Evolutionary conservation across 2,113 vertebrate genomes (phyloP).

Genomic region (Tilapia sparmanii): DNA sequence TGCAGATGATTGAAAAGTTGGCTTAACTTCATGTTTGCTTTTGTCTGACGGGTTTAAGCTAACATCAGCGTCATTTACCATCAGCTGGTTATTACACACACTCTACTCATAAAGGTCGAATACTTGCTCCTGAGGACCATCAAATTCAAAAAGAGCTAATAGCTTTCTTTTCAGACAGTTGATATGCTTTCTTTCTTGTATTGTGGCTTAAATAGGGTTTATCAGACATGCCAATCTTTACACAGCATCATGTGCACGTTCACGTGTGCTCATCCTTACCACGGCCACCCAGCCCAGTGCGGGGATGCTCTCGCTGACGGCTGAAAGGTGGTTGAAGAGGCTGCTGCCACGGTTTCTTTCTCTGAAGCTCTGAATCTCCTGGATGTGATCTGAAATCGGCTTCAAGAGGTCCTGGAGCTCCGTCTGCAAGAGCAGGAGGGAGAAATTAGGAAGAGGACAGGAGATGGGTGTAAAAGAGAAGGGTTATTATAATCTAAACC

Average conservation of each 20-base stretch:
- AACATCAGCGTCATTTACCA: not conserved
- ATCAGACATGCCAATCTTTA: not conserved
- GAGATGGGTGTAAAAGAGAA: not conserved
- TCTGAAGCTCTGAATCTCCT: conserved; percentile 90
- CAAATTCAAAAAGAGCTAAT: not conserved
- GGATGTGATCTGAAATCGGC: conserved; percentile 93
- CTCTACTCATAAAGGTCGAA: not conserved
- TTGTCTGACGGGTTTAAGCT: not conserved
- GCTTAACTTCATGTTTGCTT: not conserved
- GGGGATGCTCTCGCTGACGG: conserved; percentile 93
- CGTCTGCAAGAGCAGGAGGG: conserved; percentile 60
- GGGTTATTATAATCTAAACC: not conserved
- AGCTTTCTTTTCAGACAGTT: not conserved
- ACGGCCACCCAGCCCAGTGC: conserved; percentile 95
- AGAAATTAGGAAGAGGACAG: not conserved
- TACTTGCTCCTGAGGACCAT: not conserved
- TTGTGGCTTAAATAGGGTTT: not conserved
- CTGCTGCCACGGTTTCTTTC: conserved; percentile 88
- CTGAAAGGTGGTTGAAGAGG: conserved; percentile 95
- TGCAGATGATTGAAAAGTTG: not conserved
- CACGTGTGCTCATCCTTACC: conserved; percentile 68
- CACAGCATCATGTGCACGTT: not conserved
- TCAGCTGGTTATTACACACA: not conserved
- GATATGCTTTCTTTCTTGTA: not conserved
- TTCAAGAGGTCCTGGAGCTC: conserved; percentile 83